Base-by-base conservation (phyloP, 1,140 invertebrate genomes). In the Yoshiicerus persimilis region DNA sequence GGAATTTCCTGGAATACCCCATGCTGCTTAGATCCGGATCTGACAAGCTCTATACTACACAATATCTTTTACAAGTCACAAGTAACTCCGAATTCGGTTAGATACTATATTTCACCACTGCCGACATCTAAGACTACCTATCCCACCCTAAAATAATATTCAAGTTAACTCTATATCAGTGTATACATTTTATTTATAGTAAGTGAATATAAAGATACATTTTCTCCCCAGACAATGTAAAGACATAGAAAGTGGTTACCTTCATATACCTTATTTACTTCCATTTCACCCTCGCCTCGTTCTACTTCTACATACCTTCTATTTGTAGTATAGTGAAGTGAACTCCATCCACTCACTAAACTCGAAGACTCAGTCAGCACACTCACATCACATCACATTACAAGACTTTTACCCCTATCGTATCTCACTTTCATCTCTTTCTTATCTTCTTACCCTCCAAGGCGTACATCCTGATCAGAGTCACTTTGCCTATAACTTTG, bases 341-440 rank as follows among this genome's bases (percentile, higher is more conserved):
- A 70, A 30, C 66, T 30, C 16, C 10, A 4, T 70, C 27, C 16
- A 30, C 25, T 27, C 16, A 30, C 25, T 27, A 30, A 70, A 32
- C 10, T 32, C 47, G 66, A 27, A 25, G 10, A 16, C 66, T 27
- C 30, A 70, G 27, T 20, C 70, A 75, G 13, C 75, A 36, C 75
- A 34, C 75, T 80, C 75, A 80, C 75, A 56, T 70, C 30, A 70
- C 66, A 80, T 80, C 75, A 80, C 75, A 80, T 80, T 32, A 80
- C 16, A 80, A 80, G 75, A 80, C 75, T 80, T 80, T 80, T 80
- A 80, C 75, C 75, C 75, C 75, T 80, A 80, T 80, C 75, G 75
- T 80, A 80, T 80, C 75, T 80, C 75, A 80, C 75, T 80, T 80
- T 80, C 75, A 80, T 80, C 75, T 80, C 75, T 80, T 80, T 80